Evolutionary conservation across 2,888 invertebrate genomes (phyloP).

Genomic region (Phyto melanocephala): DNA sequence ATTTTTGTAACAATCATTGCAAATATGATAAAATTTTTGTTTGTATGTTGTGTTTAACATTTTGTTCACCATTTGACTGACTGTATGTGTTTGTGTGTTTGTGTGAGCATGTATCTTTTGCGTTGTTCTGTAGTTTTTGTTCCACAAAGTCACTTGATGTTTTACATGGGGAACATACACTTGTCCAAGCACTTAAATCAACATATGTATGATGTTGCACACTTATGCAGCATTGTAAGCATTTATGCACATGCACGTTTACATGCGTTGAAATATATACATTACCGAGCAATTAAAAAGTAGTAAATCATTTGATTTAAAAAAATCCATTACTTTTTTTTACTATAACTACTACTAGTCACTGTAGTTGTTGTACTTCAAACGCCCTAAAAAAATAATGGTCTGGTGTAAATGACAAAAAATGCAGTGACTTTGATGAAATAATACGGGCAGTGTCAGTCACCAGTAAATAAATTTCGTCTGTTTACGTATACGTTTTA

Average conservation of each 20-base stretch:
- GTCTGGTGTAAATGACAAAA: too few species aligned
- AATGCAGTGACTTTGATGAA: too few species aligned
- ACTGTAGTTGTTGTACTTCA: too few species aligned
- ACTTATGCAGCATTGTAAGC: conserved; percentile 42
- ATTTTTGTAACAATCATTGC: conserved; percentile 51
- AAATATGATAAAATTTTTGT: conserved; percentile 51
- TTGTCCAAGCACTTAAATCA: conserved; percentile 62
- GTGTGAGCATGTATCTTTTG: neutral
- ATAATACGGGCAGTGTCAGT: too few species aligned
- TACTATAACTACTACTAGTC: too few species aligned
- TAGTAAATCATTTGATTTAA: too few species aligned
- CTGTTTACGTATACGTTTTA: too few species aligned
- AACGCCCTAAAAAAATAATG: too few species aligned
- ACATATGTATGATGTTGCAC: conserved; percentile 60
- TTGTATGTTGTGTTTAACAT: neutral
- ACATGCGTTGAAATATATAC: neutral
- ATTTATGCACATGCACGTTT: conserved; percentile 1
- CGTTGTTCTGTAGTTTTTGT: neutral
- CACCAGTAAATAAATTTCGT: too few species aligned
- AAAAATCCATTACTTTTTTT: too few species aligned
- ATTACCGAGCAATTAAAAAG: neutral
- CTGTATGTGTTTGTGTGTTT: neutral
- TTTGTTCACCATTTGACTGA: neutral
- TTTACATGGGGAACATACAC: conserved; percentile 62
- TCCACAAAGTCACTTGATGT: conserved; percentile 63